Evolutionary conservation across 2,888 invertebrate genomes (phyloP).

Genomic region (Polydrusus pterygomalis): DNA sequence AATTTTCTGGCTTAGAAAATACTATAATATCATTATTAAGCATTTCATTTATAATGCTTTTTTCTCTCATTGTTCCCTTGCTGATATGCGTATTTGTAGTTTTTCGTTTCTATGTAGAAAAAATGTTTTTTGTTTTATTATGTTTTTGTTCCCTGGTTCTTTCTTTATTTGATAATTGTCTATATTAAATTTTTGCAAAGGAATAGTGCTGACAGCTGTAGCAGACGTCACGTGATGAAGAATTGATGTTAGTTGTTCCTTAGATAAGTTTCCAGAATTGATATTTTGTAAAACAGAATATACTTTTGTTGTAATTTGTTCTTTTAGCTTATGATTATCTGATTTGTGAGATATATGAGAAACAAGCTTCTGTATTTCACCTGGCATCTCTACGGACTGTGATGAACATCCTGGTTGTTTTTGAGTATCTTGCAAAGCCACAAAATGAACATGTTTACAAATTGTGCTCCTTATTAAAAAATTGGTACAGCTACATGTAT

Average conservation of each 20-base stretch:
- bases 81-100: neutral
- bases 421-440: neutral
- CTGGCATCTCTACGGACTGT: neutral
- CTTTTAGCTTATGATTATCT: neutral
- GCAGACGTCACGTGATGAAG: neutral
- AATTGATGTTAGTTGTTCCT: neutral
- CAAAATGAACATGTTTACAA: conserved; percentile 26
- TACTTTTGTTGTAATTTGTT: neutral
- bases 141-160: neutral
- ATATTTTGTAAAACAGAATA: neutral
- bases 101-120: neutral
- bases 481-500: conserved; percentile 10
- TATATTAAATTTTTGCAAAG: neutral
- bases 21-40: neutral
- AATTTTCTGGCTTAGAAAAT: neutral
- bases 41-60: neutral
- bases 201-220: neutral
- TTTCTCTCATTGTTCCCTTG: neutral
- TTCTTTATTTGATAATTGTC: neutral
- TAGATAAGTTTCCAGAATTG: neutral
- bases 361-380: neutral
- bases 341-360: neutral
- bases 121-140: neutral
- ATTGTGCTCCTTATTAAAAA: neutral
- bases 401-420: neutral